A percentile compares a stretch with the other conserved stretches of the same genome.
Conservation (phyloP, 2,797 vertebrate genomes). For the Pseudochromis fuscus region DNA sequence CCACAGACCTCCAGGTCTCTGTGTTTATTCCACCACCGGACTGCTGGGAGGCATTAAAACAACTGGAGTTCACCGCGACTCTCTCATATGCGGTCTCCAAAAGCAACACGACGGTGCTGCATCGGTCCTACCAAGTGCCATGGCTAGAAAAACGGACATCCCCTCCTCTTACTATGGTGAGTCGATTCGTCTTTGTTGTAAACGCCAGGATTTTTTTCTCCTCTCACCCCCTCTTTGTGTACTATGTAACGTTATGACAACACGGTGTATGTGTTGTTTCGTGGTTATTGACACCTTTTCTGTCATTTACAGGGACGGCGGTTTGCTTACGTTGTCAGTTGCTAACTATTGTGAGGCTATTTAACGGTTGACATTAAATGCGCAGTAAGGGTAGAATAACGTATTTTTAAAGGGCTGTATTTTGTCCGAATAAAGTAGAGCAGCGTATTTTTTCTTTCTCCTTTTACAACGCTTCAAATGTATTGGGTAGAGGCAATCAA, state of each 20-base stretch:
- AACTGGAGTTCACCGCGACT: conserved; percentile 62
- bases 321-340: conserved; percentile 31
- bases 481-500: not conserved
- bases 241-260: conserved; percentile 44
- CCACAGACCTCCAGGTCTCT: conserved; percentile 51
- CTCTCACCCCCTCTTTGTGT: no score
- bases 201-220: conserved; percentile 40
- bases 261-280: not conserved
- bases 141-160: conserved; percentile 85
- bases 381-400: conserved; percentile 30
- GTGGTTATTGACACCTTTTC: conserved; percentile 9
- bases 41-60: conserved; percentile 31
- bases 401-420: conserved; percentile 15
- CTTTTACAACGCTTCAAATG: not conserved
- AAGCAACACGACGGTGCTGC: conserved; percentile 85
- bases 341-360: conserved; percentile 41
- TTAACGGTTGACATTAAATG: conserved; percentile 43
- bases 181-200: conserved; percentile 77
- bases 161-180: conserved; percentile 86
- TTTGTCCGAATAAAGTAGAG: not conserved
- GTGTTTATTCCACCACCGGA: conserved; percentile 72
- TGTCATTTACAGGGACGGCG: conserved; percentile 18
- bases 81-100: conserved; percentile 89
- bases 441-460: not conserved
- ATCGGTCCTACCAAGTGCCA: conserved; percentile 77